phyloP scores from a whole-genome alignment of 2,797 vertebrate genomes.

The Schizopygopsis pylzovi region DNA sequence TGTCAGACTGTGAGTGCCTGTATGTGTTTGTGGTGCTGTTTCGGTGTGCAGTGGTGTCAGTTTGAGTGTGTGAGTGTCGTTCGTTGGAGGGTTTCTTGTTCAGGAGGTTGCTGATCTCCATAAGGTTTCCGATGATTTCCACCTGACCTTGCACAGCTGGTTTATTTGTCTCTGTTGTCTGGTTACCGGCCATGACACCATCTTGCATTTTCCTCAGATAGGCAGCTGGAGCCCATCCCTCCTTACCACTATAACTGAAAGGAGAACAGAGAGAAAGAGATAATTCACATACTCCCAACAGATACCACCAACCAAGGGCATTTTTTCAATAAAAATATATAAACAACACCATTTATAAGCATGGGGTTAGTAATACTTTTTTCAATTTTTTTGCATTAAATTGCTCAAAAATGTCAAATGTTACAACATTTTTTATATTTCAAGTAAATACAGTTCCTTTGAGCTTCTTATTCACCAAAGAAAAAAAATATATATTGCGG shows the following conservation, averaged over 20 bases:
- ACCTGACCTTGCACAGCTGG: constrained; percentile 79
- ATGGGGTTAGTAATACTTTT: too few species aligned
- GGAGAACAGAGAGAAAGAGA: background rate
- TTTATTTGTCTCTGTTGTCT: constrained; percentile 69
- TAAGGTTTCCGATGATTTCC: constrained; percentile 98
- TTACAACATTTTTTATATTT: background rate
- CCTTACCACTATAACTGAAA: constrained; percentile 89
- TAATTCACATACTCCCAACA: background rate
- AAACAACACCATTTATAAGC: background rate
- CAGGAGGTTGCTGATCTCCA: constrained; percentile 97
- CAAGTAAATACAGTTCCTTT: background rate
- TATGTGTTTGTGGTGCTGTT: constrained; percentile 24
- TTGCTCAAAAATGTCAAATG: background rate
- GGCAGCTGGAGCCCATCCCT: constrained; percentile 96
- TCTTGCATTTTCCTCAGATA: constrained; percentile 94
- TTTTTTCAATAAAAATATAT: background rate
- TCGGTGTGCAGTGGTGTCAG: constrained; percentile 79
- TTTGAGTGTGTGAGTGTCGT: constrained; percentile 81
- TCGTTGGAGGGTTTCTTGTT: constrained; percentile 90
- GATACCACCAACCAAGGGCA: background rate
- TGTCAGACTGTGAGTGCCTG: constrained; percentile 17
- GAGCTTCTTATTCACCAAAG: background rate
- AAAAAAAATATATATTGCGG: background rate
- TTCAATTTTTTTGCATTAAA: background rate
- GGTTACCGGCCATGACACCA: constrained; percentile 87